Evolutionary conservation across 2,113 vertebrate species (phyloP).

Genomic region (Paraplagusia blochii): DNA sequence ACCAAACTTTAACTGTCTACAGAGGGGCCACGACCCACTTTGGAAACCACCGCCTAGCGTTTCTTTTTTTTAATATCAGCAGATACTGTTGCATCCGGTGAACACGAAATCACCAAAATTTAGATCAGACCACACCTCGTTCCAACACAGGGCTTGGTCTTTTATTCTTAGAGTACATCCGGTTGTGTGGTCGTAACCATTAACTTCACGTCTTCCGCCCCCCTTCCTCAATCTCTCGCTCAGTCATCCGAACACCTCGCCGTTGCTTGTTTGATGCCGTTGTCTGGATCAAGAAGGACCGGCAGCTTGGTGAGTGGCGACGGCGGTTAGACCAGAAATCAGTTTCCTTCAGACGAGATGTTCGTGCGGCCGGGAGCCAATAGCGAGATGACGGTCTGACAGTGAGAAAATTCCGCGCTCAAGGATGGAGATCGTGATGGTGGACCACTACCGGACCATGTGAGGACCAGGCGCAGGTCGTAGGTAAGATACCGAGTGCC

Average conservation of each 20-base stretch:
- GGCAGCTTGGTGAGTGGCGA: constrained; percentile 20
- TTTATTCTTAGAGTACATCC: no score
- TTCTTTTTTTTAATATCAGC: no score
- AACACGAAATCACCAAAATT: no score
- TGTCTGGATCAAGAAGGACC: constrained; percentile 43
- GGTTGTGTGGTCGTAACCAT: no score
- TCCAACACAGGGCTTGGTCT: no score
- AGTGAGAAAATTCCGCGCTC: constrained; percentile 35
- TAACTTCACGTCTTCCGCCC: no score
- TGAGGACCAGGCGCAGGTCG: constrained; percentile 50
- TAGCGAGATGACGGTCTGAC: constrained; percentile 31
- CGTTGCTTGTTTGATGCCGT: constrained; percentile 40
- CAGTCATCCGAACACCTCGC: constrained; percentile 28
- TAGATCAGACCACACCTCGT: no score
- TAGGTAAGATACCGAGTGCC: constrained; percentile 65
- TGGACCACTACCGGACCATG: constrained; percentile 62
- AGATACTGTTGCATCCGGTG: no score
- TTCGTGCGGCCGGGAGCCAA: constrained; percentile 33
- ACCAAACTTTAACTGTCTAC: no score
- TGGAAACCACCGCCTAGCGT: no score
- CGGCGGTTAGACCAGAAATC: background rate
- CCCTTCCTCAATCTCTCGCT: background rate
- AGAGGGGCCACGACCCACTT: no score
- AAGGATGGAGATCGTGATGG: constrained; percentile 57
- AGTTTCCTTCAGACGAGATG: background rate